phyloP scores from a whole-genome alignment of 2,888 invertebrate species.

The Andrena minutula region DNA sequence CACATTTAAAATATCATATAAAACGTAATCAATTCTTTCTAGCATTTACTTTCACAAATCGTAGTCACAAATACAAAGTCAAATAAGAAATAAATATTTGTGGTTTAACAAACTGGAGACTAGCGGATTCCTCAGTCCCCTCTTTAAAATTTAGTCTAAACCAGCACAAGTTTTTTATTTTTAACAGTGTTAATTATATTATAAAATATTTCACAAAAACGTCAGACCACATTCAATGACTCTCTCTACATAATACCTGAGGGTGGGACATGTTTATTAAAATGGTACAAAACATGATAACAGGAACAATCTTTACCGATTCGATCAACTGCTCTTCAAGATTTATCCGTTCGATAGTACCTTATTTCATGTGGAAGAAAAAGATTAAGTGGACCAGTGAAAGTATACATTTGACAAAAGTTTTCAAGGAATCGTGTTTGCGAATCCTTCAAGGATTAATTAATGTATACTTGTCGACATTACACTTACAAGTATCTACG shows the following conservation, averaged over 20 bases:
- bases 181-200: slow-evolving; percentile 67
- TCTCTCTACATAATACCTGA: slow-evolving; percentile 60
- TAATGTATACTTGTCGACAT: background rate
- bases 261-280: slow-evolving; percentile 67
- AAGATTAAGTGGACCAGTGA: background rate
- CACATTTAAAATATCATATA: slow-evolving; percentile 80
- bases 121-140: slow-evolving; percentile 79
- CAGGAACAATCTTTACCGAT: slow-evolving; percentile 75
- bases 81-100: slow-evolving; percentile 83
- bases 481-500: slow-evolving; percentile 12
- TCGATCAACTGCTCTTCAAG: slow-evolving; percentile 40
- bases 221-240: slow-evolving; percentile 64
- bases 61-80: slow-evolving; percentile 82
- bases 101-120: slow-evolving; percentile 79
- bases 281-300: slow-evolving; percentile 69
- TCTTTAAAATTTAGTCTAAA: slow-evolving; percentile 54
- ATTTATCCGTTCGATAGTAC: slow-evolving; percentile 24
- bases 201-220: slow-evolving; percentile 64
- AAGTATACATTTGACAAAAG: slow-evolving; percentile 24
- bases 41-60: slow-evolving; percentile 75
- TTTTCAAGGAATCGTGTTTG: slow-evolving; percentile 17
- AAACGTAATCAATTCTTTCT: slow-evolving; percentile 75
- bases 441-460: slow-evolving; percentile 8
- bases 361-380: background rate
- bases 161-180: slow-evolving; percentile 64